These are phyloP conservation scores for Heterohyrax brucei DNA, from an alignment of 2,797 vertebrate genomes.

Conservation along the genomic window DNA sequence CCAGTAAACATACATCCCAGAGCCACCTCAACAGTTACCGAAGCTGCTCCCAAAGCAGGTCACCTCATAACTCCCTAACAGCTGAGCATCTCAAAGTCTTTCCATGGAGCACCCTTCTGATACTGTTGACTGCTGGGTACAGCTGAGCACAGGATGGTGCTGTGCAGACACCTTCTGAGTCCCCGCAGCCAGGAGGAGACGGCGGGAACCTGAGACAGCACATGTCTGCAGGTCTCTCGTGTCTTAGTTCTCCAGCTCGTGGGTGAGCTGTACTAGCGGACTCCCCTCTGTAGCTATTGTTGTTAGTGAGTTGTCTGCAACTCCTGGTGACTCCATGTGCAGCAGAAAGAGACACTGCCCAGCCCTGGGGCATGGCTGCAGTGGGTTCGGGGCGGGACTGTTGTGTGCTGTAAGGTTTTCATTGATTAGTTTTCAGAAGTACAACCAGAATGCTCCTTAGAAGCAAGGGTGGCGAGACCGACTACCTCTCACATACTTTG, in stretches of 20 bases:
- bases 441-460: no score
- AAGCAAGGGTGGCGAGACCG: no score
- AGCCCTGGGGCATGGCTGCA: no score
- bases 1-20: not conserved
- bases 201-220: not conserved
- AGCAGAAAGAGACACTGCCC: no score
- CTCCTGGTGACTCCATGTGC: no score
- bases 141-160: not conserved
- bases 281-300: not conserved
- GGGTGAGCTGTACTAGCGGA: not conserved
- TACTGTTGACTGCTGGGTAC: not conserved
- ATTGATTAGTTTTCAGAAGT: no score
- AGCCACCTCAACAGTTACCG: not conserved
- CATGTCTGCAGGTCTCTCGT: not conserved
- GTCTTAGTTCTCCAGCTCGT: not conserved
- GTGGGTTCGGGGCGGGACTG: no score
- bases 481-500: no score
- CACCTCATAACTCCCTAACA: fast-evolving
- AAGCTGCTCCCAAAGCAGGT: fast-evolving
- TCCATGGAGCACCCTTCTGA: fast-evolving
- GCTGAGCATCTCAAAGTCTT: not conserved
- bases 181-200: fast-evolving
- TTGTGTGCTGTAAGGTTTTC: no score
- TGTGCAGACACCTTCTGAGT: fast-evolving
- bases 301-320: no score